These are phyloP conservation scores for Epinotia brunnichana DNA, from an alignment of 2,888 invertebrate genomes.

Conservation along the genomic window DNA sequence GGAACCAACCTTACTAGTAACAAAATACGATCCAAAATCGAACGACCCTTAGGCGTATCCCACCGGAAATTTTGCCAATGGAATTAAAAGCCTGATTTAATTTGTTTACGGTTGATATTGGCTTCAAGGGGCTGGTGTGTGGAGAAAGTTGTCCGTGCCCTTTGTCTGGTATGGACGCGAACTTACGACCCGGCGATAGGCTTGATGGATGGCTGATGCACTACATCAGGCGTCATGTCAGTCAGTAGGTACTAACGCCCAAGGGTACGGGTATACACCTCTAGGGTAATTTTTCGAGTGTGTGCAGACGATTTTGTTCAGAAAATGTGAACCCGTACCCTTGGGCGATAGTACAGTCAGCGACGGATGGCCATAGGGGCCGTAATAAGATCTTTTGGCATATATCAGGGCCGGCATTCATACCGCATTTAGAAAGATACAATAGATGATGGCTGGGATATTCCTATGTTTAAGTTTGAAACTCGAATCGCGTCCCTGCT, in stretches of 20 bases:
- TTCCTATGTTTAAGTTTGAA: not conserved
- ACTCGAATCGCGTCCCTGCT: not conserved
- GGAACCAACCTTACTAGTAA: not conserved
- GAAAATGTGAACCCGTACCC: too few species aligned
- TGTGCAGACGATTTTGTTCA: too few species aligned
- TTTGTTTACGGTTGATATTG: not conserved
- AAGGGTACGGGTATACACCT: too few species aligned
- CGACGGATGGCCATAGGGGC: not conserved
- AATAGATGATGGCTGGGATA: not conserved
- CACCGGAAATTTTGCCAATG: not conserved
- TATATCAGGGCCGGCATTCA: too few species aligned
- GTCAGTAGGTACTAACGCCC: too few species aligned
- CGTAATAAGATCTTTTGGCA: not conserved
- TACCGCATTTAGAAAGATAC: not conserved
- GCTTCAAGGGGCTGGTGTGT: not conserved
- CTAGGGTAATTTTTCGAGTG: too few species aligned
- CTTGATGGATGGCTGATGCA: constrained; percentile 22
- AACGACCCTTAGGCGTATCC: not conserved
- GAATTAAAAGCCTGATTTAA: not conserved
- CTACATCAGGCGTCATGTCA: constrained; percentile 8
- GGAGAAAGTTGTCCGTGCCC: constrained; percentile 34
- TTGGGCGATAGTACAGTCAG: too few species aligned
- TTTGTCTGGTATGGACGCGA: constrained; percentile 29
- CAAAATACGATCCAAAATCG: not conserved
- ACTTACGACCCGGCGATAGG: constrained; percentile 29